Conservation (phyloP, 2,113 vertebrate species). For the Callipepla squamata region DNA sequence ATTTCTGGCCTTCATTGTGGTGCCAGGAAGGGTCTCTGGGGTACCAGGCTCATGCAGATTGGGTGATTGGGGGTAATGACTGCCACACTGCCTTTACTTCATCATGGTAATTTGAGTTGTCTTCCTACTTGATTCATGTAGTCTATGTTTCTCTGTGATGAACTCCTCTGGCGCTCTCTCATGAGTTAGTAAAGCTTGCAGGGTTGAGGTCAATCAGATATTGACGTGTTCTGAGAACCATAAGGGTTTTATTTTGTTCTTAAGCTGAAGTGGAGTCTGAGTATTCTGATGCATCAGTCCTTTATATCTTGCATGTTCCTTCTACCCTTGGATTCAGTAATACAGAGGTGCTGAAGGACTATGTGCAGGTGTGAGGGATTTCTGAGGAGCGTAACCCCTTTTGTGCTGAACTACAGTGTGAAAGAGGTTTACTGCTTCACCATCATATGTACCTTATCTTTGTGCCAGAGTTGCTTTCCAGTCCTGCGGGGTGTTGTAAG, state of each 20-base stretch:
- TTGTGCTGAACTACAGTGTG: not conserved
- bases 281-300: not conserved
- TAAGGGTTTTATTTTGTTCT: not conserved
- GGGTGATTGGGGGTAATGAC: not conserved
- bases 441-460: fast-evolving
- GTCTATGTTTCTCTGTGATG: not conserved
- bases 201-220: fast-evolving
- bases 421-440: not conserved
- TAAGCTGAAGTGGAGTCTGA: not conserved
- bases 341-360: not conserved
- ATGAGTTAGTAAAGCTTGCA: not conserved
- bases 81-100: not conserved
- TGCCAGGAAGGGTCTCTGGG: not conserved
- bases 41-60: not conserved
- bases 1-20: not conserved
- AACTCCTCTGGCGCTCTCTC: not conserved
- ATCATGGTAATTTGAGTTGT: not conserved
- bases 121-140: not conserved
- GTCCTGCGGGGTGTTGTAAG: not conserved
- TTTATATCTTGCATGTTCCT: not conserved
- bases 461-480: not conserved
- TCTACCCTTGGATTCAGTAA: not conserved
- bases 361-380: not conserved
- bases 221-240: not conserved
- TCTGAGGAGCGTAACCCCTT: fast-evolving